Percentiles rank a stretch among this genome's conserved stretches.
phyloP scores from a whole-genome alignment of 2,113 vertebrate genomes.

The Shinisaurus crocodilurus region DNA sequence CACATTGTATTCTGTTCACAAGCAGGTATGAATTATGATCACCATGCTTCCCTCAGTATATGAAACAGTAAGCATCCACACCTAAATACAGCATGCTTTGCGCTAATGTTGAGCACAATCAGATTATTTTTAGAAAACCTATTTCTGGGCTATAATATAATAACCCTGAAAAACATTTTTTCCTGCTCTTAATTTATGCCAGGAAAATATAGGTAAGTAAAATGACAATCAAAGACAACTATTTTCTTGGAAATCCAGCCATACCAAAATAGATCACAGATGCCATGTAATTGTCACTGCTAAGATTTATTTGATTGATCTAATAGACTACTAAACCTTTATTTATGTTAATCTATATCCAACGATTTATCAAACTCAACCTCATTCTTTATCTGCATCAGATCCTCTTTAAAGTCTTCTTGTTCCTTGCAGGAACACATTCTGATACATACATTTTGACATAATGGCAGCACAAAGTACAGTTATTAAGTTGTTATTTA shows the following conservation, averaged over 20 bases:
- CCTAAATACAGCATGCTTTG: background rate
- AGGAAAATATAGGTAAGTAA: conserved; percentile 38
- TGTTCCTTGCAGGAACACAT: background rate
- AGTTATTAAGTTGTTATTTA: background rate
- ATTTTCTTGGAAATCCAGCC: conserved; percentile 25
- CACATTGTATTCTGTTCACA: background rate
- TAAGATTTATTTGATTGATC: conserved; percentile 35
- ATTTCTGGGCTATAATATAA: background rate
- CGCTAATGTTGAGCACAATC: background rate
- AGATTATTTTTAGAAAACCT: background rate
- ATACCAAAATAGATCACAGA: conserved; percentile 34
- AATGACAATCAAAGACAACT: conserved; percentile 27
- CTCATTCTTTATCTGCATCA: conserved; percentile 19
- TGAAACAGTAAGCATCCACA: background rate
- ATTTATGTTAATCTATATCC: conserved; percentile 30
- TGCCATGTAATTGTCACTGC: conserved; percentile 35
- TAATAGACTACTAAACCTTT: conserved; percentile 8
- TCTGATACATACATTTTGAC: conserved; percentile 21
- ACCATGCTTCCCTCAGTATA: background rate
- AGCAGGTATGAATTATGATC: background rate
- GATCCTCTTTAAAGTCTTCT: background rate
- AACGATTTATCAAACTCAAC: conserved; percentile 27
- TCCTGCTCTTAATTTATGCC: conserved; percentile 39
- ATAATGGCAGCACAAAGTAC: conserved; percentile 6
- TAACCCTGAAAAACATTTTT: background rate